Base-by-base conservation (phyloP, 2,113 vertebrate genomes). In the Electrona antarctica region DNA sequence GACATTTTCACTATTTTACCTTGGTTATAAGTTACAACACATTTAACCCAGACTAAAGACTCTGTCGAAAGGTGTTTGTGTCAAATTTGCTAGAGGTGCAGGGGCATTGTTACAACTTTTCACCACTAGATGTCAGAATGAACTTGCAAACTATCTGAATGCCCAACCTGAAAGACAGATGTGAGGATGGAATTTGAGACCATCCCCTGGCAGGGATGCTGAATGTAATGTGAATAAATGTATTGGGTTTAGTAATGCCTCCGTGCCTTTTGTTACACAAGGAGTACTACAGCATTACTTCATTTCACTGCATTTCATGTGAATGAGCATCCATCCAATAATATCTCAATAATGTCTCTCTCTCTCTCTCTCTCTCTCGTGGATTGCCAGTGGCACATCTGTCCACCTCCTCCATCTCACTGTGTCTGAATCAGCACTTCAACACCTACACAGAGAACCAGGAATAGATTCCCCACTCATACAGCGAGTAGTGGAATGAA, bases 361-460 rank as follows among this genome's bases (percentile, higher is more conserved):
- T 33, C 29, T 33, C 29, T 33, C 29, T 33, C 29, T 33, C 29
- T 59, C 77, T 80, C 61, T 74, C 66, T 80, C 45, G 64, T 49
- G 50, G 66, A 60, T 66, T 69, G 80, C 84, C 85, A 85, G 77
- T 65, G 6, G 63, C 88, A 88, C 83, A 89, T 91, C 88, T 90
- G 86, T 78, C 73, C 79, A 81, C 79, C 71, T 83, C 80, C 74
- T 77, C 77, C 84, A 84, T 82, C 78, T 80, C 54, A 60, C 74
- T 46, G 75, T 81, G 82, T 90, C 83, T 87, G 90, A 90, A 88
- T 91, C 89, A 90, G 87, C 87, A 89, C 84, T 89, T 87, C 82
- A 88, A 86, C 88, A 85, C 90, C 87, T 87, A 90, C 89, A 89
- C 86, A 85, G 56, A 69, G 59, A 84, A 76, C 85, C 85, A 74